A percentile compares a stretch with the other conserved stretches of the same genome.
Conservation (phyloP, 2,888 invertebrate species). For the Thereva unica region DNA sequence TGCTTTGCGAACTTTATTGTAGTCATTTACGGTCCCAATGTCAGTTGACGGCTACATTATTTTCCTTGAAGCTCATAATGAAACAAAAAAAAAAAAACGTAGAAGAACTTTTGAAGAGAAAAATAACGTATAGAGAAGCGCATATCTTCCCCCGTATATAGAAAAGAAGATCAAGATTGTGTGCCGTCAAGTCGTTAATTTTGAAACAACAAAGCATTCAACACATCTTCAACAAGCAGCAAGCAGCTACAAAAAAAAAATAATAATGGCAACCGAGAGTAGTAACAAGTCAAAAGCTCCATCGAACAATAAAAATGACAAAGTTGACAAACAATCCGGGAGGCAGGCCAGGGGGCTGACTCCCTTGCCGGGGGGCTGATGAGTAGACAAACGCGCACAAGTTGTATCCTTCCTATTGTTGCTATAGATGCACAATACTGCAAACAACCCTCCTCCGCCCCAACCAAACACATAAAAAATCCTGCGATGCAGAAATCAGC, state of each 20-base stretch:
- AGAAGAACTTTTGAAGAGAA: constrained; percentile 16
- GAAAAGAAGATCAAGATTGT: constrained; percentile 26
- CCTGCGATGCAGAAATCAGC: not conserved
- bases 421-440: not conserved
- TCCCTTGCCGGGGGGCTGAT: not conserved
- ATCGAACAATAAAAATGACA: constrained; percentile 36
- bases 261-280: constrained; percentile 29
- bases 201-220: constrained; percentile 34
- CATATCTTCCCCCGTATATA: too few species aligned
- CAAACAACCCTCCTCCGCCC: not conserved
- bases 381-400: too few species aligned
- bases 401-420: too few species aligned
- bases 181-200: constrained; percentile 34
- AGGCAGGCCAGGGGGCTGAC: not conserved
- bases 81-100: constrained; percentile 24
- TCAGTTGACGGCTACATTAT: constrained; percentile 1
- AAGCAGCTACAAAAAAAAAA: constrained; percentile 1
- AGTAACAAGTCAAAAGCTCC: constrained; percentile 33
- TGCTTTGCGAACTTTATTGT: constrained; percentile 15
- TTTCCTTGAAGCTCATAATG: not conserved
- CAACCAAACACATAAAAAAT: too few species aligned
- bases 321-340: constrained; percentile 33
- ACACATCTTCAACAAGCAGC: constrained; percentile 4
- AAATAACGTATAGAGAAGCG: too few species aligned
- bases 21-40: constrained; percentile 18